phyloP scores from a whole-genome alignment of 2,888 invertebrate species.

The Agrypnus murinus region DNA sequence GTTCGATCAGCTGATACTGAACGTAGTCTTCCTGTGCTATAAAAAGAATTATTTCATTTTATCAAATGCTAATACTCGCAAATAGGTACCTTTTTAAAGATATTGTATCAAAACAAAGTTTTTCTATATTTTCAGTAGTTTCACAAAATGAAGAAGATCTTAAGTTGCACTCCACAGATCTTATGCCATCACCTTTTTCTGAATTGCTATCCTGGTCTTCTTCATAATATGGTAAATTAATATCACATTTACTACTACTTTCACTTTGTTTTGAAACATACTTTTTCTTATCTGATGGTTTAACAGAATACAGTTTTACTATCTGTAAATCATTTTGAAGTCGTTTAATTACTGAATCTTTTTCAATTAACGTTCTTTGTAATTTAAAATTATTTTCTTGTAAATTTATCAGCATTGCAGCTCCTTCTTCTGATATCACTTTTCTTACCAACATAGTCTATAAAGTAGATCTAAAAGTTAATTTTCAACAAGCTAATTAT shows the following conservation, averaged over 20 bases:
- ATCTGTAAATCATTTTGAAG: conserved; percentile 52
- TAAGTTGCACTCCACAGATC: background rate
- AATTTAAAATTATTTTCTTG: conserved; percentile 51
- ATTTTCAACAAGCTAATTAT: background rate
- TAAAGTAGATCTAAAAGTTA: conserved; percentile 19
- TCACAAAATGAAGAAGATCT: conserved; percentile 7
- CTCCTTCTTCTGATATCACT: conserved; percentile 55
- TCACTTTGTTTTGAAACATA: background rate
- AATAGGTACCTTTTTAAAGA: too few species aligned
- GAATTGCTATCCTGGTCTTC: background rate
- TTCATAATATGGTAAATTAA: conserved; percentile 9
- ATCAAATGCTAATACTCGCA: too few species aligned
- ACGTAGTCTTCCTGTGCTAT: background rate
- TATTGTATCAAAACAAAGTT: background rate
- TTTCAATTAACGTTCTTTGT: conserved; percentile 50
- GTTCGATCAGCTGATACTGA: background rate
- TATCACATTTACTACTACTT: background rate
- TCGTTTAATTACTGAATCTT: conserved; percentile 51
- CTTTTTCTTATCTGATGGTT: conserved; percentile 20
- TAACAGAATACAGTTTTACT: conserved; percentile 49
- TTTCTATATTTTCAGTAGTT: background rate
- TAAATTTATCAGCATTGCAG: conserved; percentile 54
- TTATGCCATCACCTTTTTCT: background rate
- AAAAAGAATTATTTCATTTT: too few species aligned
- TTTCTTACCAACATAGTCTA: conserved; percentile 53